These are phyloP conservation scores for Bombus haemorrhoidalis DNA, from an alignment of 1,140 invertebrate genomes.

Conservation along the genomic window DNA sequence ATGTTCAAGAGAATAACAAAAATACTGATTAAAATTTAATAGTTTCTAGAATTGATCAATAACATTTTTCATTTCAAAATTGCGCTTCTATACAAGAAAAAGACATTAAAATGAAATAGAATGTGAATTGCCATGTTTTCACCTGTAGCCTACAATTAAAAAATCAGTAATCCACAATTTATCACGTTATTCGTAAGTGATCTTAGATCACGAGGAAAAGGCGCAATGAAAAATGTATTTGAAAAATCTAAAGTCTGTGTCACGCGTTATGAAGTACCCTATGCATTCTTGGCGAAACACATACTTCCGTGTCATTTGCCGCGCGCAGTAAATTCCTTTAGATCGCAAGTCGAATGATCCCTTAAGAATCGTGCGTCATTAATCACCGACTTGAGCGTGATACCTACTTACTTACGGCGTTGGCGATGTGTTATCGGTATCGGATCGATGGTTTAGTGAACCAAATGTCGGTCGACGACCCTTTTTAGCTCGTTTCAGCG, in stretches of 20 bases:
- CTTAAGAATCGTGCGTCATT: slow-evolving; percentile 41
- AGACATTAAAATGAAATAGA: too few species aligned
- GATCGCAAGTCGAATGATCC: slow-evolving; percentile 34
- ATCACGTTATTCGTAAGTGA: too few species aligned
- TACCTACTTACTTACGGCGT: slow-evolving; percentile 27
- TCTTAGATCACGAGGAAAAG: too few species aligned
- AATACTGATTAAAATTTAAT: too few species aligned
- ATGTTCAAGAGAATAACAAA: too few species aligned
- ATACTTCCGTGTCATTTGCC: slow-evolving; percentile 4
- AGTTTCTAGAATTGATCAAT: too few species aligned
- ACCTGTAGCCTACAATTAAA: too few species aligned
- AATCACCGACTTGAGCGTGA: slow-evolving; percentile 32
- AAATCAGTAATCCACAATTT: too few species aligned
- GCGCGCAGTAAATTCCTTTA: not conserved
- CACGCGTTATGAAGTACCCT: not conserved
- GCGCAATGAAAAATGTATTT: too few species aligned
- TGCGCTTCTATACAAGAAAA: too few species aligned
- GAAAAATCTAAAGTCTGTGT: not conserved
- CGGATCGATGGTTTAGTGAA: slow-evolving; percentile 41
- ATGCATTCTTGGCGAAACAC: not conserved
- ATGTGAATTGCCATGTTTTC: too few species aligned
- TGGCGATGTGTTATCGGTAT: slow-evolving; percentile 37
- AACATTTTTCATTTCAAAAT: too few species aligned
- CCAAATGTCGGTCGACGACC: slow-evolving; percentile 35
- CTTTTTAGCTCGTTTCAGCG: not conserved